Evolutionary conservation across 2,888 invertebrate species (phyloP).

Genomic region (Tipula helvola): DNA sequence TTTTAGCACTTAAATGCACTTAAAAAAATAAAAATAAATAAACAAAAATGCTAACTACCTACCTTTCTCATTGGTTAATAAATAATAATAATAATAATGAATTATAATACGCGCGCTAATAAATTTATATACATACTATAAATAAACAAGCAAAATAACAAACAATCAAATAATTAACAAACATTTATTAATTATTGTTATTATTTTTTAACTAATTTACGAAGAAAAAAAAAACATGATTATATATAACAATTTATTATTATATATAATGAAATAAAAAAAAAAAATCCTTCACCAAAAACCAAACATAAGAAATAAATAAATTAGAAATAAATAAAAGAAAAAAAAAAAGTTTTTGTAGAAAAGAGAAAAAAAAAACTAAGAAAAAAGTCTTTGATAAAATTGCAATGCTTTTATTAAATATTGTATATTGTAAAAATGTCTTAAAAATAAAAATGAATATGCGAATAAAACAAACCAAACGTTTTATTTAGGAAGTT

Average conservation of each 20-base stretch:
- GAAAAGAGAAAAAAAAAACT: constrained; percentile 6
- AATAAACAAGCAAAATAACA: not conserved
- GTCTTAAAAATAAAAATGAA: constrained; percentile 5
- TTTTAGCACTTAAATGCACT: constrained; percentile 4
- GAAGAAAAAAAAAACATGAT: not conserved
- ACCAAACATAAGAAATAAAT: not conserved
- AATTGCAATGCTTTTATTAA: constrained; percentile 9
- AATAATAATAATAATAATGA: not conserved
- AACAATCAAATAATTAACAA: not conserved
- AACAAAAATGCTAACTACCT: not conserved
- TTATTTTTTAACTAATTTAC: not conserved
- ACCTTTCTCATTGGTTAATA: not conserved
- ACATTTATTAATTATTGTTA: not conserved
- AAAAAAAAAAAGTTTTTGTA: not conserved
- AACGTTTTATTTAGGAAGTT: not conserved
- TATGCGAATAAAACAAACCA: constrained; percentile 4
- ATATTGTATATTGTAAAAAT: constrained; percentile 11
- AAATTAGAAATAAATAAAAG: not conserved
- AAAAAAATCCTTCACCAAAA: not conserved
- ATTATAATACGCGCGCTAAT: not conserved
- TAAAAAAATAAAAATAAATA: not conserved
- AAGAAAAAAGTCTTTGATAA: constrained; percentile 7
- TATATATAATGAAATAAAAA: not conserved
- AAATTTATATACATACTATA: not conserved
- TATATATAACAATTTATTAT: not conserved